Evolutionary conservation across 2,888 invertebrate species (phyloP).

Genomic region (Meloe dianella): DNA sequence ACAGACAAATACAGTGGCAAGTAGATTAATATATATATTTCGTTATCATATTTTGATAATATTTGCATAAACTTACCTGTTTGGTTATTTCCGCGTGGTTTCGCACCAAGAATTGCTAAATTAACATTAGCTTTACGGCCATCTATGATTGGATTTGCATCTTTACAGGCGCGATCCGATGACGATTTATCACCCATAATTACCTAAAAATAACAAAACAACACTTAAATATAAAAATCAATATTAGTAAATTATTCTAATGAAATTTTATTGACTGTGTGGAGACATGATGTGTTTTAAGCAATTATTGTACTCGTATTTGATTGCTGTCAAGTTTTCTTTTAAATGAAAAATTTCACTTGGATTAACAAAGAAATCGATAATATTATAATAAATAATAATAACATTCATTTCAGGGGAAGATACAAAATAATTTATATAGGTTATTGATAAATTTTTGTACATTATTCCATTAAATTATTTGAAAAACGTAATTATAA

Average conservation of each 20-base stretch:
- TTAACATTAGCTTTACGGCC: slow-evolving; percentile 98
- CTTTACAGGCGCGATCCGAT: slow-evolving; percentile 95
- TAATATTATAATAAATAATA: neutral
- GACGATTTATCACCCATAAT: slow-evolving; percentile 96
- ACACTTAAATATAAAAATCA: slow-evolving; percentile 6
- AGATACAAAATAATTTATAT: neutral
- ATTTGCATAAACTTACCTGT: slow-evolving; percentile 67
- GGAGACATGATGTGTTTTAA: slow-evolving; percentile 3
- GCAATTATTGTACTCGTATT: neutral
- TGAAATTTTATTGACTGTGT: slow-evolving; percentile 6
- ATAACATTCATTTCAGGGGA: neutral
- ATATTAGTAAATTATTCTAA: slow-evolving; percentile 5
- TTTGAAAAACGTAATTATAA: slow-evolving; percentile 21
- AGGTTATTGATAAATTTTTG: neutral
- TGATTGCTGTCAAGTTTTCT: slow-evolving; percentile 7
- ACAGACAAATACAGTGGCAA: neutral
- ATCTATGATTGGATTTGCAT: slow-evolving; percentile 98
- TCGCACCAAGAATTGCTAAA: slow-evolving; percentile 95
- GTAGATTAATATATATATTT: neutral
- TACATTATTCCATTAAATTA: neutral
- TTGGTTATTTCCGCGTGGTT: slow-evolving; percentile 88
- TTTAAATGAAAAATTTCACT: slow-evolving; percentile 3
- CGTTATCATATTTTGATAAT: slow-evolving; percentile 1
- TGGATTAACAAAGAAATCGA: slow-evolving; percentile 4
- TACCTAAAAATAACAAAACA: slow-evolving; percentile 70